Base-by-base conservation (phyloP, 2,113 vertebrate species). In the Varanus komodoensis region DNA sequence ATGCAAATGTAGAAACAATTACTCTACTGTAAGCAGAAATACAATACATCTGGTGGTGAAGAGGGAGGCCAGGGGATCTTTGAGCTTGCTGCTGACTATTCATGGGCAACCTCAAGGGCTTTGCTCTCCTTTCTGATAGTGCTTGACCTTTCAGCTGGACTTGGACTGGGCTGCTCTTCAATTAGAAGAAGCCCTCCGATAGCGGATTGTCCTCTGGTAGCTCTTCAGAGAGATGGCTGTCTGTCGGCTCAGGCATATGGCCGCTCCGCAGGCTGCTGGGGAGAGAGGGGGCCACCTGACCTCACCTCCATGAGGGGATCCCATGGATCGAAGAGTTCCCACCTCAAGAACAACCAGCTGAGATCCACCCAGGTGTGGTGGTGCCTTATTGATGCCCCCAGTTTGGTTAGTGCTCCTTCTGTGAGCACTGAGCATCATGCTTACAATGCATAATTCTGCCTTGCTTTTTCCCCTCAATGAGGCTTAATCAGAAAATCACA, bases 251-350 rank as follows among this genome's bases (percentile, higher is more conserved):
- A 61, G 57, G 17, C 57, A 61, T 15, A 14, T 61, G 57, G 57
- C 57, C 57, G 2, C 57, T 15, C 57, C 3, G 17, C 57, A 61
- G 9, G 57, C 57, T 61, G 17, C 2, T 94, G 93, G 93, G 94
- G 92, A 95, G 95, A 92, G 94, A 94, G 88, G 92, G 89, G 92
- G 92, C 54, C 81, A 44, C 38, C 38, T 44, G 38, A 86, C 82
- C 88, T 92, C 93, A 94, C 94, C 93, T 92, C 92, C 93, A 93
- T 84, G 87, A 64, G 52, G 80, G 93, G 82, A 84, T 94, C 91
- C 89, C 93, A 94, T 77, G 92, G 87, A 90, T 9, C 34, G 14
- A 34, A 23, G 8, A 48, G 4, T 21, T 8, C 75, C 6, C 34
- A 44, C 48, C 23, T 44, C 23, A 6, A 9, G 21, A 12, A 3